phyloP scores from a whole-genome alignment of 2,113 vertebrate species.

The Nymphicus hollandicus region DNA sequence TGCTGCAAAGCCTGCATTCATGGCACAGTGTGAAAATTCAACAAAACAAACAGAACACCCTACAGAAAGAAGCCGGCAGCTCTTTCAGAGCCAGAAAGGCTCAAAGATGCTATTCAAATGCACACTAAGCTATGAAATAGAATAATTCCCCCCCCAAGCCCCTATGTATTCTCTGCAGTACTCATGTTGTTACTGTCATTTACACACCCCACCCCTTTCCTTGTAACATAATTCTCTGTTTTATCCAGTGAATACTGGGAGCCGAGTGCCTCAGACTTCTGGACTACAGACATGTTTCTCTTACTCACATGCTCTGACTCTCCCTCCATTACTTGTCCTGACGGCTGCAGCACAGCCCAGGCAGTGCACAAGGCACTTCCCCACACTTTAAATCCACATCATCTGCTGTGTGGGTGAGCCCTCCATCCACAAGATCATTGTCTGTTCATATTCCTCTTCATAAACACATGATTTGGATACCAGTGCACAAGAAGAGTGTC shows the following conservation, averaged over 20 bases:
- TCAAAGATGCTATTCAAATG: not conserved
- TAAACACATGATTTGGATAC: not conserved
- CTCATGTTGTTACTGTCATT: not conserved
- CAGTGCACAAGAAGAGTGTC: not conserved
- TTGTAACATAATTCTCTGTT: not conserved
- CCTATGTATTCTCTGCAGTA: not conserved
- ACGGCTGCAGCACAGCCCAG: not conserved
- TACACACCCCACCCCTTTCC: not conserved
- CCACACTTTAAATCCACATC: accelerated
- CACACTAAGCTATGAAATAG: not conserved
- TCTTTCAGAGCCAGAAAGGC: not conserved
- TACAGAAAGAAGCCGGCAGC: not conserved
- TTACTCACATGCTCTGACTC: not conserved
- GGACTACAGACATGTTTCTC: accelerated
- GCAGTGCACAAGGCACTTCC: accelerated
- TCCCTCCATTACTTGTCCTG: not conserved
- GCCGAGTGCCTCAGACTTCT: not conserved
- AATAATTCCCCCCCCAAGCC: not conserved
- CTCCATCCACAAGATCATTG: not conserved
- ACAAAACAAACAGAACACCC: not conserved
- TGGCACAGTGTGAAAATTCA: not conserved
- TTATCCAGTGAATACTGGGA: not conserved
- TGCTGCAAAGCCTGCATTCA: not conserved
- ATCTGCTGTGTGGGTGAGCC: not conserved
- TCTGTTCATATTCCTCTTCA: not conserved